Evolutionary conservation across 2,113 vertebrate genomes (phyloP).

Genomic region (Anthoscopus minutus): DNA sequence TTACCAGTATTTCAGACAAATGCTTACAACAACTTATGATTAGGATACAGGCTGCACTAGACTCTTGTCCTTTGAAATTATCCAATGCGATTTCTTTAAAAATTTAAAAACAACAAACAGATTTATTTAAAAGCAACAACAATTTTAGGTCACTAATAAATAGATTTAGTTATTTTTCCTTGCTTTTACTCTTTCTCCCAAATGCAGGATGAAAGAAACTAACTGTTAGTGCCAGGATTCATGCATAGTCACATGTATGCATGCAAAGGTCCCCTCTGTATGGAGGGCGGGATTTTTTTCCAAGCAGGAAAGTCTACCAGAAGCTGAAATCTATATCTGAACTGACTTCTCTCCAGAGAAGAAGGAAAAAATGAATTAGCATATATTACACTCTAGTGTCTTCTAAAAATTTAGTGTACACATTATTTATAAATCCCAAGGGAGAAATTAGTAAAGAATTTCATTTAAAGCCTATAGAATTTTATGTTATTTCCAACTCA

Average conservation of each 20-base stretch:
- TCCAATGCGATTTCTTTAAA: background rate
- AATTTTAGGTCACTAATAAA: background rate
- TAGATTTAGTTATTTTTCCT: background rate
- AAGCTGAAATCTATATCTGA: background rate
- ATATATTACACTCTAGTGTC: background rate
- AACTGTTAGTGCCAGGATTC: background rate
- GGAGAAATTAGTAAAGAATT: background rate
- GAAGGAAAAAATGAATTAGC: background rate
- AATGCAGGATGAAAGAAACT: background rate
- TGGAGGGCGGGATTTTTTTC: background rate
- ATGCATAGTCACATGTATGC: accelerated
- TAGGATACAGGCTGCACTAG: background rate
- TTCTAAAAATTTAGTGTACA: background rate
- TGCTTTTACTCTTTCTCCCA: background rate
- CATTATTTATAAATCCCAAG: background rate
- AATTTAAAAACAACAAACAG: background rate
- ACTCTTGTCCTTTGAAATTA: background rate
- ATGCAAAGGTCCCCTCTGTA: background rate
- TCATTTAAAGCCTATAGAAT: background rate
- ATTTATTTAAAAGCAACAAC: too few relatives aligned
- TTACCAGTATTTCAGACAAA: background rate
- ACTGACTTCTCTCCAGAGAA: background rate
- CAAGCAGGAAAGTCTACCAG: background rate
- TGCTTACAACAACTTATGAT: background rate
- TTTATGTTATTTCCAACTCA: background rate